Base-by-base conservation (phyloP, 2,797 vertebrate genomes). In the Hipposideros larvatus region DNA sequence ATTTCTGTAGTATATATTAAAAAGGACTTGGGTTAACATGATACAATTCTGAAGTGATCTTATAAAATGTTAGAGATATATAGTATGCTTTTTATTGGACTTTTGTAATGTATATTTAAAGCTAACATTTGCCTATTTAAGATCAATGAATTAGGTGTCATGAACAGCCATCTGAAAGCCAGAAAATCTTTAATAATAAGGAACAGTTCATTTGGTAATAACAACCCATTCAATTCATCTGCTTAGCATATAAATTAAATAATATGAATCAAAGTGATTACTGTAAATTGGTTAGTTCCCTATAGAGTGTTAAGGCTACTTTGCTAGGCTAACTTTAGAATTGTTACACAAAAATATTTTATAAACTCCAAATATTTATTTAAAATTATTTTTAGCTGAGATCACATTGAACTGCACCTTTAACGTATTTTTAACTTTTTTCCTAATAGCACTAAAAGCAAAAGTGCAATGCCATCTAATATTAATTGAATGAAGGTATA, bases 181-280 rank as follows among this genome's bases (percentile, higher is more conserved):
- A 88, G 43, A 21, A 51, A 87, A 43, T 16, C 19, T 79, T 86
- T 51, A 91, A 51, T 61, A 86, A 68, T 51, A 89, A 93, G 51
- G 21, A 77, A 59, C 26, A 61, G 5, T 79, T 74, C 93, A 11
- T 70, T 63, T 95, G 24, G 26, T 79, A 73, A 95, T 18, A 82
- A 92, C 15, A 82, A 92, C 95, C 41, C 65, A 94, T 83, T 61
- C 13, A 86, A 4, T 65, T 95, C 28, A 95, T 84, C 48, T 55
- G 5, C 18, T 97, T 96, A 88, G 79, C 73, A 77, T 85, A 71
- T 73, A 95, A 97, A 96, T 94, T 87, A 89, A 96, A 86, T 87
- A 95, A 61, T 53, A 70, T 87, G 75, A n/a, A 96, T 96, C 90
- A 95, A 95, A 65, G 9, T 53, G 26, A 66, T 90, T 94, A 90